Evolutionary conservation across 1,140 invertebrate genomes (phyloP).

Genomic region (Argopecten irradians): DNA sequence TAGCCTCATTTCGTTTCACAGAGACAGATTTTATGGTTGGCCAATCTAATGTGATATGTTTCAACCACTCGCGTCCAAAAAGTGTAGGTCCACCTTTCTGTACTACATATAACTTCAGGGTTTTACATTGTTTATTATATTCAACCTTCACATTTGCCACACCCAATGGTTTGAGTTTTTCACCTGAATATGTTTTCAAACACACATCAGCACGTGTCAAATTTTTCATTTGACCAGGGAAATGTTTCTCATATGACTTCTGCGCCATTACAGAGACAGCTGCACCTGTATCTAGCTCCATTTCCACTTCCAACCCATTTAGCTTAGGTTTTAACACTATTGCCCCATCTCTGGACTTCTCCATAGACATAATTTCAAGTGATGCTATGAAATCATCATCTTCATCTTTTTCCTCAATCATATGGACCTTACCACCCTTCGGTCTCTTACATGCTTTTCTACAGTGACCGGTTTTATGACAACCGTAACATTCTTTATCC

Average conservation of each 20-base stretch:
- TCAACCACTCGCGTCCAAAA: slow-evolving; percentile 30
- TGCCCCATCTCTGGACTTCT: neutral
- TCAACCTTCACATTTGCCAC: slow-evolving; percentile 27
- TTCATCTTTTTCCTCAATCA: neutral
- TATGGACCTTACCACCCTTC: neutral
- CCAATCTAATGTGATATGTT: slow-evolving; percentile 35
- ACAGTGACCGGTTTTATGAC: slow-evolving; percentile 11
- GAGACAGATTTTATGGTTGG: neutral
- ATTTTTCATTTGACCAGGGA: slow-evolving; percentile 3
- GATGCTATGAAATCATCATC: neutral
- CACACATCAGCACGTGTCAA: slow-evolving; percentile 33
- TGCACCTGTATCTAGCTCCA: slow-evolving; percentile 45
- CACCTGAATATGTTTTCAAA: slow-evolving; percentile 26
- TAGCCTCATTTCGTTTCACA: no score
- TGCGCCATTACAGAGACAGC: slow-evolving; percentile 32
- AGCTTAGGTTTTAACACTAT: no score
- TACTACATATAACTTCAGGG: slow-evolving; percentile 27
- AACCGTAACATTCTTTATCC: neutral
- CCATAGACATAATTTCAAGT: neutral
- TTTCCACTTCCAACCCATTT: slow-evolving; percentile 34
- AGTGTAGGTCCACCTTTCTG: slow-evolving; percentile 31
- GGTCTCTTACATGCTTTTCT: neutral
- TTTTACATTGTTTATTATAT: slow-evolving; percentile 27
- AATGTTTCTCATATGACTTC: slow-evolving; percentile 1
- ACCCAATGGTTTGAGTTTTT: no score